Base-by-base conservation (phyloP, 1,140 invertebrate genomes). In the Drosophila lacteicornis region DNA sequence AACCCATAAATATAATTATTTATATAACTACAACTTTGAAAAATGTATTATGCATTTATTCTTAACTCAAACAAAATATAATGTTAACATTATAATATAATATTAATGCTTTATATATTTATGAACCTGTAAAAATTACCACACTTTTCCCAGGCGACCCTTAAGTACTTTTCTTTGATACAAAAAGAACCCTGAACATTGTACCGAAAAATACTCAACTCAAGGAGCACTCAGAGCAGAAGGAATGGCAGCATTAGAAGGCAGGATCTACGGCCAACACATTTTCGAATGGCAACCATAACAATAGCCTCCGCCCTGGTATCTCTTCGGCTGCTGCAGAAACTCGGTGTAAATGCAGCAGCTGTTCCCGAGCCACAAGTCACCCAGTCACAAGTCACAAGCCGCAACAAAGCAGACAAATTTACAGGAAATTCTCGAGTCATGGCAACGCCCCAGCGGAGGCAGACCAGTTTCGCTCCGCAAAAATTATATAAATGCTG, bases 401-500 rank as follows among this genome's bases (percentile, higher is more conserved):
- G 45, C 63, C 56, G 65, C 51, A 66, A 55, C 77, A 75, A 75
- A 70, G 36, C 53, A 50, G n/a, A n/a, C n/a, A 74, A 73, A 74
- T 70, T 61, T 84, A 53, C 59, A 79, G 84, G 84, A 87, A 87
- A 87, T 87, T 87, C 84, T 84, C 83, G 66, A 84, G 80, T 69
- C 71, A 83, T 80, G 84, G 49, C 84, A 87, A 87, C 84, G 83
- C 83, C 82, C 83, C 65, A 65, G 30, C 71, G 69, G 74, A 63
- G 61, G 68, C 79, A 79, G 75, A 71, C 84, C 77, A 87, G 84
- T 87, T 88, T 87, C 27, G 83, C 83, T 87, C 79, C 40, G 75
- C 49, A 69, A 80, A 55, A 88, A 80, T 86, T 87, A 86, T 86
- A 86, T 82, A 86, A 86, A 87, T 55, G 60, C 71, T 82, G 43